Base-by-base conservation (phyloP, 2,797 vertebrate species). In the Rachycentron canadum region DNA sequence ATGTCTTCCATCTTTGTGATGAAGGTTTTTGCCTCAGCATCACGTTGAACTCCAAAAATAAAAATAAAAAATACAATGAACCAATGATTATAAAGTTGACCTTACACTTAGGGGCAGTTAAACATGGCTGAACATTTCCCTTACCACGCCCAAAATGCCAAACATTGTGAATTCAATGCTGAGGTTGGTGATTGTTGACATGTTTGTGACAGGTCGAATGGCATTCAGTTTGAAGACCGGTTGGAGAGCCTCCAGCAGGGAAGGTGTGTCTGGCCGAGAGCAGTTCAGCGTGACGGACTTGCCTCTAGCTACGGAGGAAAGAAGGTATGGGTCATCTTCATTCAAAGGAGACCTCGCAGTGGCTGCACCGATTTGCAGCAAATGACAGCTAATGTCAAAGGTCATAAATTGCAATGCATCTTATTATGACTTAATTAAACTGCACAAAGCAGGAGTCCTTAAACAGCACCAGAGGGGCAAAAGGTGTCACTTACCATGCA, bases 141-240 rank as follows among this genome's bases (percentile, higher is more conserved):
- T 86, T 75, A 95, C 92, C 91, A 94, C 92, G 14, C 93, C 91
- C 53, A 95, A 62, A 49, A 94, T 93, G 36, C 89, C 90, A 63
- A 78, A 92, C 55, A 95, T 57, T 38, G 7, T 85, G 76, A 95
- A 92, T 13, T 11, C 19, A n/a, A 93, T 58, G 69, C 19, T 80
- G 70, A 95, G 78, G 0, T 26, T 76, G 9, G 91, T 94, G 6
- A 76, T 23, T 0, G 81, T 86, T 23, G 87, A 88, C 1, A 65
- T 1, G 40, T 86, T 86, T 49, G 65, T 2, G 3, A 92, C 89
- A 8, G 91, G 94, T 66, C 87, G 83, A 59, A 95, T 91, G 26
- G 76, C 3, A n/a, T 50, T 93, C 61, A 88, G 69, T 4, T 73
- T 71, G 60, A 95, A 92, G 26, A 85, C 68, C 0, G 82, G 69